phyloP scores from a whole-genome alignment of 2,888 invertebrate genomes.

The Heliconius sara region DNA sequence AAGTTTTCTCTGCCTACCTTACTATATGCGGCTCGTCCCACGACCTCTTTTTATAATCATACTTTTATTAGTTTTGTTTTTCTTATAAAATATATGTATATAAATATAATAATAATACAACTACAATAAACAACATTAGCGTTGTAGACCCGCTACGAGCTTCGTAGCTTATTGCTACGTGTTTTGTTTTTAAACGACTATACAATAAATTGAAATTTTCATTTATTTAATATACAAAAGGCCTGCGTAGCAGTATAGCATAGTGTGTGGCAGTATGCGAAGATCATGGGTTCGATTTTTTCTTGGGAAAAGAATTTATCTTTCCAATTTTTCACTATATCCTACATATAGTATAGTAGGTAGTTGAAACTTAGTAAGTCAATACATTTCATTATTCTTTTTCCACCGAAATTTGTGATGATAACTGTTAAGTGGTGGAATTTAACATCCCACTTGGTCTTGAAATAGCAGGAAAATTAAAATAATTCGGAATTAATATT shows the following conservation, averaged over 20 bases:
- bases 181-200: slow-evolving; percentile 13
- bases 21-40: no score
- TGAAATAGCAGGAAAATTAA: not conserved
- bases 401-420: not conserved
- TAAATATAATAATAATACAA: not conserved
- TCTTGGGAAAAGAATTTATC: no score
- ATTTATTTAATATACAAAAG: no score
- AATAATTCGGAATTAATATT: no score
- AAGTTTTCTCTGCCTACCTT: no score
- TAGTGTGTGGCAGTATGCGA: not conserved
- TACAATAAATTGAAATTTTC: not conserved
- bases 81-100: no score
- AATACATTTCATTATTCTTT: not conserved
- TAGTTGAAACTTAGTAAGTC: not conserved
- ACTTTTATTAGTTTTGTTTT: no score
- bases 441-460: not conserved
- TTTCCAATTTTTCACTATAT: no score
- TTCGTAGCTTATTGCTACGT: slow-evolving; percentile 28
- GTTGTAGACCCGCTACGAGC: slow-evolving; percentile 17
- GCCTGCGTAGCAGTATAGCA: not conserved
- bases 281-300: no score
- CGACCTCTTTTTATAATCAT: no score
- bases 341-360: not conserved
- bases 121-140: slow-evolving; percentile 16
- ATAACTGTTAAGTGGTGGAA: not conserved